Conservation (phyloP, 2,797 vertebrate genomes). For the Anguilla obscura region DNA sequence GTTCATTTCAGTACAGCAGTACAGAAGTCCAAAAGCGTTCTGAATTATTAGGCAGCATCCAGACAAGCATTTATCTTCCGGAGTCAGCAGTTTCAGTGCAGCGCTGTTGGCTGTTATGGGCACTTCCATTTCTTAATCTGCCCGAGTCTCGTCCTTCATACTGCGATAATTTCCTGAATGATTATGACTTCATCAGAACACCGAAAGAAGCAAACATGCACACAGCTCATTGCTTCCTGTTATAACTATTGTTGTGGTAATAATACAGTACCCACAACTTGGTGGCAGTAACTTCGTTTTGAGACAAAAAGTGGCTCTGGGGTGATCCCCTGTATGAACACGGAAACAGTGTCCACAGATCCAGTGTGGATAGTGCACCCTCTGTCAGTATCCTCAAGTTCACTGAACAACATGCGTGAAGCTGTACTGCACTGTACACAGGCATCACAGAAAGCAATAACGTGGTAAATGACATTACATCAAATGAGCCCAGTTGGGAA, state of each 20-base stretch:
- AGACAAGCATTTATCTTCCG: neutral
- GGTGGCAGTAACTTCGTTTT: neutral
- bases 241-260: neutral
- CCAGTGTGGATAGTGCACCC: neutral
- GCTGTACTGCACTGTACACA: neutral
- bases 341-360: neutral
- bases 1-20: neutral
- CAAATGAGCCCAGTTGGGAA: too few species aligned
- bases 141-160: neutral
- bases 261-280: neutral
- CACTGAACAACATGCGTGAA: neutral
- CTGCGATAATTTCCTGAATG: neutral
- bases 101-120: neutral
- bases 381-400: neutral
- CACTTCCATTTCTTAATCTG: slow-evolving; percentile 1
- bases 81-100: neutral
- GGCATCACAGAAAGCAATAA: neutral
- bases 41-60: neutral
- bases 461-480: neutral
- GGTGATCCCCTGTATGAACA: neutral
- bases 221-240: neutral
- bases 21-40: neutral
- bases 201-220: neutral
- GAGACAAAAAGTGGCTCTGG: neutral
- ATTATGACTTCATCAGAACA: neutral